Evolutionary conservation across 1,140 invertebrate genomes (phyloP), one percentile per base, ranked within the genome.

Genomic region (Chironomus striatipennis): DNA sequence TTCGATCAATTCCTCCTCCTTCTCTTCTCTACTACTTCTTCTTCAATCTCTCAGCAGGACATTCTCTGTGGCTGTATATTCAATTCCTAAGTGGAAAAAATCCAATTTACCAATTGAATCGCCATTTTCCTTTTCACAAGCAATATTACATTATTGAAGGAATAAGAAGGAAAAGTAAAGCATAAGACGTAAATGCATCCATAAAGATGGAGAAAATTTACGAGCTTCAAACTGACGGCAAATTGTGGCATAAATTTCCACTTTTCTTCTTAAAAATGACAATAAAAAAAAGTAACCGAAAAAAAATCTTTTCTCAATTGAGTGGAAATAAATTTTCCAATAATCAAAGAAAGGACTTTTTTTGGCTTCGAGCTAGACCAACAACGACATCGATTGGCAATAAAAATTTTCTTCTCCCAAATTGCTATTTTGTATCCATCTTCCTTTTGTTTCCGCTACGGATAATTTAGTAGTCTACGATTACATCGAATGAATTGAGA

Each of bases 271-370:
- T 34, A 34, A 34, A 34, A 34, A 34, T 34, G 24, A 34, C 24
- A 34, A 34, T 57, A 57, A 57, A 15, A 12, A 57, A 70, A 18
- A 18, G 65, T 5, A 70, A 17, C n/a, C 18, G 17, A 57, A 20
- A 18, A 18, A 20, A 12, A 70, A 21, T 21, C 20, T 18, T 70
- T 70, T 15, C 7, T 70, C 65, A 70, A 70, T 70, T 17, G 20
- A 70, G 65, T 70, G 20, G 65, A 70, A 70, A 70, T 70, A 70
- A 70, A 70, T 70, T 70, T 70, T 70, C 18, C 65, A 70, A 70
- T 70, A 70, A 70, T 20, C 65, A 70, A 21, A 70, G 65, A 18
- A 70, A n/a, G 7, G 65, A 12, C n/a, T 57, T 57, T 57, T 57
- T 57, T n/a, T 57, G 12, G 47, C 47, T 57, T 57, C 47, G n/a